A percentile compares a stretch with the other conserved stretches of the same genome.
Conservation (phyloP, 2,797 vertebrate species). For the Zalophus californianus region DNA sequence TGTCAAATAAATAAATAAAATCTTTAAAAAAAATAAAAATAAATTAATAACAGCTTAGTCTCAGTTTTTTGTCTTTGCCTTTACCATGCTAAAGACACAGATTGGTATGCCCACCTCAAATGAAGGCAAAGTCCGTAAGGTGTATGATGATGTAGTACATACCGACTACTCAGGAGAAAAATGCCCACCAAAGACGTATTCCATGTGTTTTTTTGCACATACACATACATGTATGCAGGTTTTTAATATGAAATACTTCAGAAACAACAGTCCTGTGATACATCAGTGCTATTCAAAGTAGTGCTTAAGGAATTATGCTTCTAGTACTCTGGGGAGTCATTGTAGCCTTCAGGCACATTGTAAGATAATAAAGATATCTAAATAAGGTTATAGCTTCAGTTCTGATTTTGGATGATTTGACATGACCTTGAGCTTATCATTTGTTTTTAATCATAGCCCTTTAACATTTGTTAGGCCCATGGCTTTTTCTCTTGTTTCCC, state of each 20-base stretch:
- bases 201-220: not conserved
- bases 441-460: slow-evolving; percentile 54
- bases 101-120: not conserved
- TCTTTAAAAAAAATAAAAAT: too few relatives aligned
- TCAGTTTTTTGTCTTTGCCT: not conserved
- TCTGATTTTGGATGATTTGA: slow-evolving; percentile 43
- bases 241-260: not conserved
- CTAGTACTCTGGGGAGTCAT: not conserved
- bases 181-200: not conserved
- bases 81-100: not conserved
- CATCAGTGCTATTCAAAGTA: not conserved
- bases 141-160: not conserved
- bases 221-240: not conserved
- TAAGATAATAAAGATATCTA: slow-evolving; percentile 45
- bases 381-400: not conserved
- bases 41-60: too few relatives aligned
- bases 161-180: not conserved
- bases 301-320: not conserved
- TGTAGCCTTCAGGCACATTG: not conserved
- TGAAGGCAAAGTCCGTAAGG: not conserved
- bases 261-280: not conserved
- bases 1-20: too few relatives aligned
- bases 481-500: not conserved
- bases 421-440: slow-evolving; percentile 38
- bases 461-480: not conserved